Evolutionary conservation across 2,797 vertebrate species (phyloP).

Genomic region (Mus spretus): DNA sequence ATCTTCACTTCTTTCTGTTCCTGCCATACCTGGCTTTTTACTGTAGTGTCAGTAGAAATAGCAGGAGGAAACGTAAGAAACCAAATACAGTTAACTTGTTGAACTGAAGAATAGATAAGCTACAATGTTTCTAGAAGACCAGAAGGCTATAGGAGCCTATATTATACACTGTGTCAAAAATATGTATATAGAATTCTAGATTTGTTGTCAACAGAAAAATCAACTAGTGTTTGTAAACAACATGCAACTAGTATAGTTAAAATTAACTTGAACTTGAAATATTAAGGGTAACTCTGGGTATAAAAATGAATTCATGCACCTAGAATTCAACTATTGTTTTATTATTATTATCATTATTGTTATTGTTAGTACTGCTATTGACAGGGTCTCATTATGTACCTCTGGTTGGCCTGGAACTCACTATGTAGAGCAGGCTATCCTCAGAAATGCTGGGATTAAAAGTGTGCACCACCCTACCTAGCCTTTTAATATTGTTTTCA

Average conservation of each 20-base stretch:
- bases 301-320: background rate
- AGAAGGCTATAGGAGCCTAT: background rate
- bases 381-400: background rate
- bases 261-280: conserved; percentile 58
- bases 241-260: background rate
- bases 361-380: background rate
- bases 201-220: conserved; percentile 48
- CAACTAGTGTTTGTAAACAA: conserved; percentile 19
- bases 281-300: background rate
- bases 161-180: conserved; percentile 28
- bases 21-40: conserved; percentile 46
- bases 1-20: conserved; percentile 65
- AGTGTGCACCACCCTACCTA: background rate
- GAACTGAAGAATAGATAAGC: background rate
- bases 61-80: background rate
- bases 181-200: background rate
- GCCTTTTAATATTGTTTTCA: conserved; percentile 16
- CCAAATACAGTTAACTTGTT: conserved; percentile 73
- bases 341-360: background rate
- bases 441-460: background rate
- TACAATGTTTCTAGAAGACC: background rate
- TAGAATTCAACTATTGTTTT: background rate
- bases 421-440: background rate
- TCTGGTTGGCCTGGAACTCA: background rate
- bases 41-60: conserved; percentile 31